A percentile compares a stretch with the other conserved stretches of the same genome.
phyloP scores from a whole-genome alignment of 2,797 vertebrate species.

The Sarcophilus harrisii region DNA sequence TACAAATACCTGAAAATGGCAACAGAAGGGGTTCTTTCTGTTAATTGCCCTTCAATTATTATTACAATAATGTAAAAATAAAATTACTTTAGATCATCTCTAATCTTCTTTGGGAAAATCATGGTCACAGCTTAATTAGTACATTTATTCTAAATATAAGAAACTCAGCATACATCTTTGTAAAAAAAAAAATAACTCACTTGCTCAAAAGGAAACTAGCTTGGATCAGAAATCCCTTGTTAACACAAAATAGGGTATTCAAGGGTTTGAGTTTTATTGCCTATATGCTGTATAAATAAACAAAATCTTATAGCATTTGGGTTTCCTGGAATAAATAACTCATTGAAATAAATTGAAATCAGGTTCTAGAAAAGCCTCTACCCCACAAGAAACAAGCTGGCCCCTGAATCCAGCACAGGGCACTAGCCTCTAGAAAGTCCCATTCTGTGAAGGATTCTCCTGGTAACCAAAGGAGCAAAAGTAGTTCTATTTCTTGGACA shows the following conservation, averaged over 20 bases:
- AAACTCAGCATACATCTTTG: conserved; percentile 30
- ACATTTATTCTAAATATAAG: background rate
- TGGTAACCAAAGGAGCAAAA: background rate
- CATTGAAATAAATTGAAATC: conserved; percentile 45
- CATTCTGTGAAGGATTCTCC: background rate
- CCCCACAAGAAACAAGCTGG: background rate
- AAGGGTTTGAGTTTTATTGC: conserved; percentile 57
- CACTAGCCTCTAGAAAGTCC: background rate
- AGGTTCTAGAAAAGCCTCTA: background rate
- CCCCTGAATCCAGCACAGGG: background rate
- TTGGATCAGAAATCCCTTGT: conserved; percentile 18
- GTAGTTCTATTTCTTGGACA: background rate
- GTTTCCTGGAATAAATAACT: conserved; percentile 66
- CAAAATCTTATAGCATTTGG: conserved; percentile 59
- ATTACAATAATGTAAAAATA: background rate
- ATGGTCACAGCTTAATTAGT: background rate
- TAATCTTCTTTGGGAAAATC: background rate
- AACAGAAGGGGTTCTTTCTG: background rate
- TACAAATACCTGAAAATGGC: background rate
- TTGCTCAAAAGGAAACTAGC: conserved; percentile 25
- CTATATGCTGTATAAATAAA: conserved; percentile 7
- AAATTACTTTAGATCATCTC: background rate
- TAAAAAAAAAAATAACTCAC: conserved; percentile 23
- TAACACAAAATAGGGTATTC: conserved; percentile 57
- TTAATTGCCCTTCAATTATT: background rate